phyloP scores from a whole-genome alignment of 2,113 vertebrate genomes.

The Monopterus albus region DNA sequence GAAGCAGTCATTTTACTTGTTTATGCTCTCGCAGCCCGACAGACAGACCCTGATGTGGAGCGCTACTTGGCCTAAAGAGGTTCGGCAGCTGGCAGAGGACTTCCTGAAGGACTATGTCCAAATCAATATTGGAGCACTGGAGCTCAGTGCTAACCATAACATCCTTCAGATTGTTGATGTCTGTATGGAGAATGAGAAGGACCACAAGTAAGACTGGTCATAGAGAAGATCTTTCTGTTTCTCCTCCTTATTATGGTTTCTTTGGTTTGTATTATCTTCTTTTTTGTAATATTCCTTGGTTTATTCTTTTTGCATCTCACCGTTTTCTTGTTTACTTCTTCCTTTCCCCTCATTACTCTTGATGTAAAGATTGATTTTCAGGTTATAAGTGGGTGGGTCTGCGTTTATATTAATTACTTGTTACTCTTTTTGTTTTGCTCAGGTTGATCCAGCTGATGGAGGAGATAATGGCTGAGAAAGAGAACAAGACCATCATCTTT shows the following conservation, averaged over 20 bases:
- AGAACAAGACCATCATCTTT: conserved; percentile 98
- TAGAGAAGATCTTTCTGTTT: neutral
- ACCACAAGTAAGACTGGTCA: conserved; percentile 86
- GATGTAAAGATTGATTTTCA: too few species aligned
- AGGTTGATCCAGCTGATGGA: conserved; percentile 96
- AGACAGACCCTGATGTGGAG: conserved; percentile 98
- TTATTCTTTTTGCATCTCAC: neutral
- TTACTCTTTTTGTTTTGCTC: neutral
- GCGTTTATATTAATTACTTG: neutral
- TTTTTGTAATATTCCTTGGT: neutral
- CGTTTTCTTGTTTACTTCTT: neutral
- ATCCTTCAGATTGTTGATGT: conserved; percentile 98
- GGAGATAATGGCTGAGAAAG: conserved; percentile 99
- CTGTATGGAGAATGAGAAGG: conserved; percentile 94
- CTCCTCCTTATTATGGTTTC: neutral
- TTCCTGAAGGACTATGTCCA: conserved; percentile 95
- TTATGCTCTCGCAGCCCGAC: conserved; percentile 84
- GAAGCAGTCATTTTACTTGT: neutral
- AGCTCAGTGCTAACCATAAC: conserved; percentile 96
- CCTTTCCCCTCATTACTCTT: neutral
- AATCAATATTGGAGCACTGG: conserved; percentile 95
- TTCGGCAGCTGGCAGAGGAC: conserved; percentile 95
- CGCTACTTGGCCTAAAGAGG: conserved; percentile 97
- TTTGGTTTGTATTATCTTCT: neutral
- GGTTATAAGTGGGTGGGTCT: too few species aligned